A percentile compares a stretch with the other conserved stretches of the same genome.
Conservation (phyloP, 2,888 invertebrate genomes). For the Melolontha melolontha region DNA sequence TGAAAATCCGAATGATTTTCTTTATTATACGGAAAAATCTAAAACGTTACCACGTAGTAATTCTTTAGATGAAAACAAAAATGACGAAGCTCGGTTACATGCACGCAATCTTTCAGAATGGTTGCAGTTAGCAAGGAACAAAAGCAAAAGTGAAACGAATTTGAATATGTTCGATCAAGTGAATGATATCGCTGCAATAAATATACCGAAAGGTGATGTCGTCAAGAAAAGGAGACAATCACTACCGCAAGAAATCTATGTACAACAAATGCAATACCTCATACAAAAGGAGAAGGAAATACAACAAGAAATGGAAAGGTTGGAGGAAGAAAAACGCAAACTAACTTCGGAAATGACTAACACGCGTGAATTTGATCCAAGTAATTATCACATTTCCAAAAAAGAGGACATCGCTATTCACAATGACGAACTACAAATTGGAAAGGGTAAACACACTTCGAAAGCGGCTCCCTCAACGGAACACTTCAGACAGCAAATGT, state of each 20-base stretch:
- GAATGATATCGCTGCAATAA: conserved; percentile 18
- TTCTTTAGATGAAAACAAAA: conserved; percentile 31
- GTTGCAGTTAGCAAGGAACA: conserved; percentile 65
- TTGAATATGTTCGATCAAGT: conserved; percentile 26
- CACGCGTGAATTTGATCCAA: conserved; percentile 63
- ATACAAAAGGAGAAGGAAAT: conserved; percentile 77
- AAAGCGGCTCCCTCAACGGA: conserved; percentile 67
- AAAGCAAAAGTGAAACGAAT: conserved; percentile 55
- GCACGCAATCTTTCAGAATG: conserved; percentile 67
- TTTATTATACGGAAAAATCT: conserved; percentile 41
- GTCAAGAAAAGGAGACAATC: conserved; percentile 67
- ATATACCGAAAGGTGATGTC: conserved; percentile 17
- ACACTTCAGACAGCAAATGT: conserved; percentile 83
- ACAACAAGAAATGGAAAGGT: conserved; percentile 73
- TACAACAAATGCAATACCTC: conserved; percentile 75
- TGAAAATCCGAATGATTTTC: conserved; percentile 25
- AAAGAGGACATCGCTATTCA: conserved; percentile 66
- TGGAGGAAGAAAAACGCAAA: conserved; percentile 71
- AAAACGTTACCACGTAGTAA: conserved; percentile 45
- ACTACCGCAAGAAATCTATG: conserved; percentile 74
- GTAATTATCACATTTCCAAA: conserved; percentile 65
- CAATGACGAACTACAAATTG: conserved; percentile 46
- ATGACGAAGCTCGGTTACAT: conserved; percentile 54
- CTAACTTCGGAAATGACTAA: conserved; percentile 59
- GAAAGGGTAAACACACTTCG: conserved; percentile 13